These are phyloP conservation scores for Ceratitis capitata DNA, from an alignment of 1,140 invertebrate genomes.

Conservation along the genomic window DNA sequence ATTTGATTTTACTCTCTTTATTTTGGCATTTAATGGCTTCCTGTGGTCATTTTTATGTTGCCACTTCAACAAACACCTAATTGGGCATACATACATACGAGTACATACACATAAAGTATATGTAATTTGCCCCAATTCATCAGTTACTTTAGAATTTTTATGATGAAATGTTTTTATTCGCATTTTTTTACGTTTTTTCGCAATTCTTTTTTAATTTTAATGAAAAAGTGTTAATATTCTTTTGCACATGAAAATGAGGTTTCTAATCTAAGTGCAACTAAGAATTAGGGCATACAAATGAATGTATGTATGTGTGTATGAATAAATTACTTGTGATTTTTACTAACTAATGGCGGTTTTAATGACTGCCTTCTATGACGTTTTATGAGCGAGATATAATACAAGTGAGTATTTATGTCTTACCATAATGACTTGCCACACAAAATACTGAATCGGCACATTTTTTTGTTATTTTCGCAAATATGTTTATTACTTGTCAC, in stretches of 20 bases:
- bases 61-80: background rate
- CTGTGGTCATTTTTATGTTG: slow-evolving; percentile 32
- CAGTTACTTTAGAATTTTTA: background rate
- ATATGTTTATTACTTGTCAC: background rate
- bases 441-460: background rate
- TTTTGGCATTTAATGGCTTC: background rate
- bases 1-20: too few relatives aligned
- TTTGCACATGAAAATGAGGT: background rate
- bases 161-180: background rate
- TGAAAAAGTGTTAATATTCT: background rate
- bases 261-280: background rate
- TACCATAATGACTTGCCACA: background rate
- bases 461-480: background rate
- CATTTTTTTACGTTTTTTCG: background rate
- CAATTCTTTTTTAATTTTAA: background rate
- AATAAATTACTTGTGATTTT: background rate
- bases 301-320: background rate
- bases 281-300: background rate
- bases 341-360: background rate
- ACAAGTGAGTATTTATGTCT: background rate
- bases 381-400: background rate
- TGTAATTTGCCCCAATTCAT: background rate
- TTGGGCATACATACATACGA: background rate
- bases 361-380: background rate
- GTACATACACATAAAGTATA: background rate